These are phyloP conservation scores for Hyposoter dolosus DNA, from an alignment of 2,888 invertebrate species.

Conservation along the genomic window DNA sequence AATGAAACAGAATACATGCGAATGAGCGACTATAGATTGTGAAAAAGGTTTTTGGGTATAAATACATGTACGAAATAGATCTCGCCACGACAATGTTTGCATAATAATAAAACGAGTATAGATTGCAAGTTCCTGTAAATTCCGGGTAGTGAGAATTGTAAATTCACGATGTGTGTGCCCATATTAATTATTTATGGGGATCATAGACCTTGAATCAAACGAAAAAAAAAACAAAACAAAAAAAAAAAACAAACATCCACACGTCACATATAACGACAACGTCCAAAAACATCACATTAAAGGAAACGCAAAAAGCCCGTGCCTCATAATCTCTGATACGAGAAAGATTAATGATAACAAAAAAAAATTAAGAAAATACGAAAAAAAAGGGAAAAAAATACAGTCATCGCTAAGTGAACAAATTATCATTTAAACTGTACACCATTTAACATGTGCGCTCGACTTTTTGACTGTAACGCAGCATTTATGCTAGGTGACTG, in stretches of 20 bases:
- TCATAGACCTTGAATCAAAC: conserved; percentile 16
- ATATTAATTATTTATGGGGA: conserved; percentile 36
- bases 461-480: conserved; percentile 79
- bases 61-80: conserved; percentile 52
- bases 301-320: conserved; percentile 39
- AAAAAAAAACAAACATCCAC: conserved; percentile 25
- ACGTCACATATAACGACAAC: conserved; percentile 35
- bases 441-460: conserved; percentile 68
- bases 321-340: conserved; percentile 32
- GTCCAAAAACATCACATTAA: conserved; percentile 54
- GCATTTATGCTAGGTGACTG: conserved; percentile 77
- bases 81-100: conserved; percentile 49
- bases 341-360: conserved; percentile 22
- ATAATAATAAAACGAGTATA: conserved; percentile 52
- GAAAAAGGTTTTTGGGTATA: conserved; percentile 54
- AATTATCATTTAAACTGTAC: conserved; percentile 56
- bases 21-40: conserved; percentile 45
- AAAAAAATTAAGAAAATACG: conserved; percentile 6
- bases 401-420: conserved; percentile 43
- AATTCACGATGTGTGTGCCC: conserved; percentile 23
- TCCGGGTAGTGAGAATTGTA: conserved; percentile 16
- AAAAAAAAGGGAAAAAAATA: conserved; percentile 31
- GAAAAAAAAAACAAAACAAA: background rate
- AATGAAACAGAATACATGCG: conserved; percentile 11
- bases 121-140: conserved; percentile 56